Base-by-base conservation (phyloP, 2,888 invertebrate genomes). In the Sericinus montela region DNA sequence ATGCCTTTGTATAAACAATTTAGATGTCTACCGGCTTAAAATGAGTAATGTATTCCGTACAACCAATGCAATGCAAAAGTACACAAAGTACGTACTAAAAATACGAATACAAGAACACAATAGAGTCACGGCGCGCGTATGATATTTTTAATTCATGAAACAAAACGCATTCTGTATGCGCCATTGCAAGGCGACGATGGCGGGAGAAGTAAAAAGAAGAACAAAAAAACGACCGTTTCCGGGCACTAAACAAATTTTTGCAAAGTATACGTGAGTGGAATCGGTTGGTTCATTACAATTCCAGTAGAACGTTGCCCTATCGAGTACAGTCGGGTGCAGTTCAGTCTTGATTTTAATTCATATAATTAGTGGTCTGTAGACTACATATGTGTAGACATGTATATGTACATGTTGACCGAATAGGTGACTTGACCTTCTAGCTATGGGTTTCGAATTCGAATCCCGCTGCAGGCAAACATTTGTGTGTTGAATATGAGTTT, bases 81-180 rank as follows among this genome's bases (percentile, higher is more conserved):
- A n/a, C n/a, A 32, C 6, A 11, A 9, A 32, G 6, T 32, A 11
- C 32, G 6, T 1, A n/a, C n/a, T n/a, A n/a, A n/a, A n/a, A n/a
- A n/a, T n/a, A n/a, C n/a, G n/a, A n/a, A n/a, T n/a, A n/a, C n/a
- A 3, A 2, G 9, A 6, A 32, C 11, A 30, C 11, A 32, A 32
- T 32, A 7, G 11, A 13, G 32, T 32, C 32, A 11, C 11, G 32
- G 9, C 32, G 32, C 11, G 32, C 64, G 67, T 73, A 74, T 69
- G 72, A 74, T 81, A 80, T 80, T 79, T 81, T 79, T 80, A 80
- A 80, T 79, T 78, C 78, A 80, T 79, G 77, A 80, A 75, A 73
- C 72, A 65, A 70, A 68, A 57, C 57, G 59, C 56, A 63, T 57
- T 57, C 65, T 56, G 67, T 68, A 72, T 73, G 71, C 69, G 64